Percentiles rank a stretch among this genome's conserved stretches.
Conservation (phyloP, 1,140 invertebrate genomes). For the Nymphalis io region DNA sequence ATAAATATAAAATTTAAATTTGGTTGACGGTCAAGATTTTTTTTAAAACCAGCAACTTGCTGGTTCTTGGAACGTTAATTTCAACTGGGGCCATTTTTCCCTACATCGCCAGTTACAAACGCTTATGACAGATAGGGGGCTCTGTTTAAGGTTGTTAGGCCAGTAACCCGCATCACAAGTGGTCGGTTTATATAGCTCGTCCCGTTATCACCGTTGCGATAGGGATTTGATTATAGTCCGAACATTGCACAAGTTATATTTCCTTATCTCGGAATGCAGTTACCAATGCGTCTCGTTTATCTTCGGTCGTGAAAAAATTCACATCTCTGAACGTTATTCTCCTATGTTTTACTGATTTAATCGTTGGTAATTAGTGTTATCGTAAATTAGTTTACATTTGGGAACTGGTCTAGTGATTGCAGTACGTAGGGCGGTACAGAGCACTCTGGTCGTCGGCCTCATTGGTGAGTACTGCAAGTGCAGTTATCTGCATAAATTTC, state of each 20-base stretch:
- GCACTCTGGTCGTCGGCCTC: slow-evolving; percentile 67
- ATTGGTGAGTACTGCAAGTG: slow-evolving; percentile 73
- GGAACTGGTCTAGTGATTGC: slow-evolving; percentile 44
- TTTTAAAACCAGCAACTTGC: slow-evolving; percentile 18
- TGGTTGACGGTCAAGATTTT: slow-evolving; percentile 31
- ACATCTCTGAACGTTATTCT: slow-evolving; percentile 36
- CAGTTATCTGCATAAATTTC: slow-evolving; percentile 69
- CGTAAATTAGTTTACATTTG: slow-evolving; percentile 44
- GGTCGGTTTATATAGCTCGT: slow-evolving; percentile 53
- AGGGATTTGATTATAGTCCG: slow-evolving; percentile 56
- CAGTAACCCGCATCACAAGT: slow-evolving; percentile 60
- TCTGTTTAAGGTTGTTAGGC: slow-evolving; percentile 57
- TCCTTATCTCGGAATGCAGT: slow-evolving; percentile 70
- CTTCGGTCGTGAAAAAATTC: slow-evolving; percentile 51
- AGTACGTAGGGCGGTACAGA: slow-evolving; percentile 32
- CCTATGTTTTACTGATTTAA: slow-evolving; percentile 29
- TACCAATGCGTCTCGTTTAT: slow-evolving; percentile 53
- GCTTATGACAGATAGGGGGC: slow-evolving; percentile 49
- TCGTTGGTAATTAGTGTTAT: slow-evolving; percentile 41
- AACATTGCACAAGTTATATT: slow-evolving; percentile 60
- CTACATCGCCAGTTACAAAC: slow-evolving; percentile 3
- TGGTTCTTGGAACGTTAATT: slow-evolving; percentile 2
- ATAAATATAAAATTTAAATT: slow-evolving; percentile 33
- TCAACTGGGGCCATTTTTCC: slow-evolving; percentile 12
- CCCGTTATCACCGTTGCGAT: slow-evolving; percentile 64